phyloP scores from a whole-genome alignment of 2,888 invertebrate species.

The Lochmaea capreae region DNA sequence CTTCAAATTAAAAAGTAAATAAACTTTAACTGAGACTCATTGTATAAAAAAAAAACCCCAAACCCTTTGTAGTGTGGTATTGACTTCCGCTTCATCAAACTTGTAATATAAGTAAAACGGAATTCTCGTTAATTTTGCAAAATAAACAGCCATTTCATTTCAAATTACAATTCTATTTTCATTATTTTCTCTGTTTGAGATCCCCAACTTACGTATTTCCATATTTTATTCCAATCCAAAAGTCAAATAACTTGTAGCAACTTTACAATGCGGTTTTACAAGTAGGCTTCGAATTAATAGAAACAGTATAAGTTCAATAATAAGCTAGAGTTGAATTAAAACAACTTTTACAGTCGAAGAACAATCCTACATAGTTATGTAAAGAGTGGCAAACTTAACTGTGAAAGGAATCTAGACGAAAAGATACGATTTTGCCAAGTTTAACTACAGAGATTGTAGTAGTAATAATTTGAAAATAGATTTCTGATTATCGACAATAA shows the following conservation, averaged over 20 bases:
- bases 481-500: too few relatives aligned
- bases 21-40: neutral
- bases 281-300: constrained; percentile 12
- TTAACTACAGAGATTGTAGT: too few relatives aligned
- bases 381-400: too few relatives aligned
- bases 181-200: constrained; percentile 16
- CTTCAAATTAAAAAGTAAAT: neutral
- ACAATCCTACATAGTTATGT: neutral
- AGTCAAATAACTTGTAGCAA: constrained; percentile 23
- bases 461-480: too few relatives aligned
- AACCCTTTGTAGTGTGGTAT: too few relatives aligned
- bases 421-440: too few relatives aligned
- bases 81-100: constrained; percentile 9
- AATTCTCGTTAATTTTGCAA: constrained; percentile 20
- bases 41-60: neutral
- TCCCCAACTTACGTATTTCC: constrained; percentile 20
- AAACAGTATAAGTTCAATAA: neutral
- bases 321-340: neutral
- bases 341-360: neutral
- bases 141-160: constrained; percentile 24
- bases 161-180: constrained; percentile 4
- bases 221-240: constrained; percentile 28
- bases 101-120: neutral
- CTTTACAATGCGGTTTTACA: constrained; percentile 17
- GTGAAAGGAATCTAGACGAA: too few relatives aligned